A percentile compares a stretch with the other conserved stretches of the same genome.
Evolutionary conservation across 2,888 invertebrate genomes (phyloP).

Genomic region (Crioceris asparagi): DNA sequence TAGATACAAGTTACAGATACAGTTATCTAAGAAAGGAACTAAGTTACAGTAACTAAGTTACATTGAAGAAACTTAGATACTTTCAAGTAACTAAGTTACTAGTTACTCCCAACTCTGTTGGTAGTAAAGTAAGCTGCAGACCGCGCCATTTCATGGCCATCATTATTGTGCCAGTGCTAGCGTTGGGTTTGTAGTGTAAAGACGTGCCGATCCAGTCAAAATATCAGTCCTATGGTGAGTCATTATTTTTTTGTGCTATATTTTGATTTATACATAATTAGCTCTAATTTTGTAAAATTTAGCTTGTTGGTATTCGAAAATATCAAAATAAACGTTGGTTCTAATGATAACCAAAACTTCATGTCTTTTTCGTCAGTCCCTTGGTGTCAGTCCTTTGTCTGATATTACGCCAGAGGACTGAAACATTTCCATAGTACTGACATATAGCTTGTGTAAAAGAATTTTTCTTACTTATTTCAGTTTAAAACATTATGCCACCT

Average conservation of each 20-base stretch:
- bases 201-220: neutral
- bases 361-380: neutral
- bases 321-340: neutral
- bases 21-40: too few relatives aligned
- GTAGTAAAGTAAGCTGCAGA: neutral
- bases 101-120: too few relatives aligned
- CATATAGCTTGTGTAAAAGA: neutral
- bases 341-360: neutral
- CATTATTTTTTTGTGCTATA: neutral
- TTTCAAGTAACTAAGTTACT: too few relatives aligned
- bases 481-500: neutral
- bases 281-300: neutral
- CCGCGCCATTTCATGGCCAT: neutral
- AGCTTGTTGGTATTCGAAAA: neutral
- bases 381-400: neutral
- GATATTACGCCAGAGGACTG: neutral
- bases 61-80: too few relatives aligned
- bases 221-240: constrained; percentile 1
- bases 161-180: too few relatives aligned
- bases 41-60: too few relatives aligned
- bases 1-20: too few relatives aligned
- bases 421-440: neutral
- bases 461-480: neutral
- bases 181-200: too few relatives aligned
- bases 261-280: neutral